Base-by-base conservation (phyloP, 2,797 vertebrate species). In the Neosilurus hyrtlii region DNA sequence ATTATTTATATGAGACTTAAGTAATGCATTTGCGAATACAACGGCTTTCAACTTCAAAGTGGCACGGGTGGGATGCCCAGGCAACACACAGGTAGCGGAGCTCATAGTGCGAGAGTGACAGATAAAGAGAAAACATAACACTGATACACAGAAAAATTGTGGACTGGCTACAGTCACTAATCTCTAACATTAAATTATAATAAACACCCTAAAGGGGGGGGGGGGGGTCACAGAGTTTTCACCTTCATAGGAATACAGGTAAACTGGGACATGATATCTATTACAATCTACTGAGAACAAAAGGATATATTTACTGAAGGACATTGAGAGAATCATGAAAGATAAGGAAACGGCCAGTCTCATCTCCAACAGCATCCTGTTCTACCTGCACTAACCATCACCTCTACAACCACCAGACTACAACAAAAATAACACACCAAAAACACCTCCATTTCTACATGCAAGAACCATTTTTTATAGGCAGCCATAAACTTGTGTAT, bases 1-100 rank as follows among this genome's bases (percentile, higher is more conserved):
- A 95, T 94, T 95, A 95, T 95, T 95, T 92, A 95, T 93, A 87
- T 90, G 86, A 81, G 91, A 92, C 92, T 94, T 93, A 94, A 94
- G 91, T 91, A 94, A 94, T 93, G 92, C 92, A 92, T 94, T 94
- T 93, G 95, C 93, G 87, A 94, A 94, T 92, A 94, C 92, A 94
- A 92, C 90, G 81, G 90, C 91, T 88, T 88, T 91, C 84, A 90
- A 93, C 91, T 93, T 94, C 92, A 94, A 94, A 94, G 91, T 89
- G 65, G 86, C 86, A 87, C 90, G 90, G 91, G 92, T 88, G 89
- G 91, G 90, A 93, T 91, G 92, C 92, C 93, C 91, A 91, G 91
- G 87, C 88, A 86, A 90, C 88, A 82, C 84, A 89, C 88, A 93
- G 92, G 86, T 85, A 88, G 74, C 71, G 57, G 68, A 84, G 66